Evolutionary conservation across 1,140 invertebrate species (phyloP).

Genomic region (Dolichoris vasculosae): DNA sequence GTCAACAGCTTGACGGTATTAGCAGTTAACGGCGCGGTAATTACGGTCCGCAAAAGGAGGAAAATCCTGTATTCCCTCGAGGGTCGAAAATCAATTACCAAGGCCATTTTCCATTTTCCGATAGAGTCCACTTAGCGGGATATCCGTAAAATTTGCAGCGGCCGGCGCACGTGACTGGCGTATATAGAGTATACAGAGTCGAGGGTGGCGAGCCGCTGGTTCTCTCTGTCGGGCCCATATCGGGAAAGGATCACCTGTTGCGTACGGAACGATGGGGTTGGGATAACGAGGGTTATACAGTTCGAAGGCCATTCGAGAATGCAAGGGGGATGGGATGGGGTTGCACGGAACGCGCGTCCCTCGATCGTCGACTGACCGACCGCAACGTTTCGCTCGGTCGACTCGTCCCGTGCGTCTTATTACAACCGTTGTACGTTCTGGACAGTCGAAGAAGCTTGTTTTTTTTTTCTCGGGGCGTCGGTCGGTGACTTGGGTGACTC

Average conservation of each 20-base stretch:
- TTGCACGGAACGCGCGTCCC: slow-evolving; percentile 63
- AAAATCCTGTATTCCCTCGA: background rate
- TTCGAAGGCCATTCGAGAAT: slow-evolving; percentile 73
- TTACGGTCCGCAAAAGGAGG: background rate
- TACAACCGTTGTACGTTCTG: background rate
- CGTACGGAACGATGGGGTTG: slow-evolving; percentile 72
- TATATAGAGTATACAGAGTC: slow-evolving; percentile 28
- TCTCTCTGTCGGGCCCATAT: slow-evolving; percentile 66
- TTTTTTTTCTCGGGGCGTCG: background rate
- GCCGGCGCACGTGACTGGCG: slow-evolving; percentile 31
- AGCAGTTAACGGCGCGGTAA: slow-evolving; percentile 12
- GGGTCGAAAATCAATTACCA: slow-evolving; percentile 46
- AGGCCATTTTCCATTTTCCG: slow-evolving; percentile 45
- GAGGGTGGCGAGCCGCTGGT: slow-evolving; percentile 62
- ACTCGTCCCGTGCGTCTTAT: slow-evolving; percentile 14
- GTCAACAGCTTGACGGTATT: background rate
- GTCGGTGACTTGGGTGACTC: background rate
- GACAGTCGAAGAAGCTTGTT: background rate
- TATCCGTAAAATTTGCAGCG: slow-evolving; percentile 29
- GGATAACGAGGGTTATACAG: slow-evolving; percentile 66
- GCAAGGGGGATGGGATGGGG: slow-evolving; percentile 60
- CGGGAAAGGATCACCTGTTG: slow-evolving; percentile 75
- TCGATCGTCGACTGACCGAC: slow-evolving; percentile 59
- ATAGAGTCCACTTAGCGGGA: slow-evolving; percentile 26
- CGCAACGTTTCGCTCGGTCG: slow-evolving; percentile 16